Evolutionary conservation across 2,888 invertebrate species (phyloP), one percentile per base, ranked within the genome.

Genomic region (Agonopterix alstromeriana): DNA sequence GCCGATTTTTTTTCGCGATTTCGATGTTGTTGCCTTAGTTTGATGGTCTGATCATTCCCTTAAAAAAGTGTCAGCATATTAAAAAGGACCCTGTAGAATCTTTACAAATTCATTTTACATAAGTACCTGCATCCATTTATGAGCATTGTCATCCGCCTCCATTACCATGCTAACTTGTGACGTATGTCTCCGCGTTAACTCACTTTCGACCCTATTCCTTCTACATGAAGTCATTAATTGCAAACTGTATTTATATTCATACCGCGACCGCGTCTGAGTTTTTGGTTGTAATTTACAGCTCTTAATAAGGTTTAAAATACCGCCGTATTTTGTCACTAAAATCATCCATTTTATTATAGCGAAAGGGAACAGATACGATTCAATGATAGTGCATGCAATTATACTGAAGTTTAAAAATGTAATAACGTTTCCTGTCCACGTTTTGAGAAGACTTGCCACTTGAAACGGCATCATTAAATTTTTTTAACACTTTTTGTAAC

Each of bases 301-400:
- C 43, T 40, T 54, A 35, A 60, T 43, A 36, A 54, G 27, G 8
- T 47, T 57, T 2, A 60, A 49, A 10, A 69, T 12, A 17, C 67
- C 62, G 35, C 70, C 60, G 55, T 70, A 75, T 53, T 72, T 77
- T 8, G 68, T 65, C 4, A 73, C 45, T 2, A 78, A 54, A 17
- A 78, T 55, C 50, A 81, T 65, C 73, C 77, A 78, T 56, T 76
- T 78, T 35, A 79, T 55, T 27, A 81, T 50, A 5, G 69, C 61
- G 44, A 76, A 65, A 2, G 75, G 75, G 36, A 71, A 70, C 49
- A 76, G 53, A 49, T 77, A 76, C 0, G 73, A 66, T 54, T 80
- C 79, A 2, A 79, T 55, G 43, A 77, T 67, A 9, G 72, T 65
- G 41, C 76, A 60, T 5, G 77, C 27, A 27, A 75, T 57, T 10